Base-by-base conservation (phyloP, 92 coral and sea anemone species). In the Scolanthus callimorphus region DNA sequence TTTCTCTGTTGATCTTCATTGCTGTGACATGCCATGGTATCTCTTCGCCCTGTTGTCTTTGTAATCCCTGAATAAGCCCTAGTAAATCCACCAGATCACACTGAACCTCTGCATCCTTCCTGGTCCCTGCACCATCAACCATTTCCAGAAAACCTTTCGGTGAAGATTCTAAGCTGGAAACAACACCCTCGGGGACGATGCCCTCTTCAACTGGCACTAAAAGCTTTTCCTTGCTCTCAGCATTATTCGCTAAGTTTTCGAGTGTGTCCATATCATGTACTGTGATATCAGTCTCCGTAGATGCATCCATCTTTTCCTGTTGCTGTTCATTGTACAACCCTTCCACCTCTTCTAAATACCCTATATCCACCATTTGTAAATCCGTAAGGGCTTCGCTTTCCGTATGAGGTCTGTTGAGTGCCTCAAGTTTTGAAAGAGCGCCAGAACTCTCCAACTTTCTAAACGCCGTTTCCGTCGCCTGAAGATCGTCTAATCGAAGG, bases 351-450 rank as follows among this genome's bases (percentile, higher is more conserved):
- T 69, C 65, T 23, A 82, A 69, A 48, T 74, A 56, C 21, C 73
- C 90, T 41, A 78, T 64, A 65, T 83, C 85, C 3, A 83, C 39
- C 12, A 68, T 25, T n/a, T 46, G 60, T 37, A 82, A 39, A 44
- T 88, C 86, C 34, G 96, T 88, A 41, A 73, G 31, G 17, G 55
- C 63, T 25, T 53, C 78, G 29, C 71, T 70, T 13, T 78, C 83
- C 22, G 59, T 77, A 3, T 52, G 47, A 8, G 69, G 58, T 56
- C 52, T 73, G 43, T 39, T 17, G 27, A 67, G 59, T 41, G 64
- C 62, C 27, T 71, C 63, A 11, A 80, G 49, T 13, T 41, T 46
- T n/a, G 65, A 55, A 1, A 58, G 38, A 15, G 69, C 46, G 1
- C 68, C 80, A 39, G 63, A 44, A 1, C 53, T 65, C 39, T 54